Base-by-base conservation (phyloP, 2,888 invertebrate species). In the Lottia gigantea region DNA sequence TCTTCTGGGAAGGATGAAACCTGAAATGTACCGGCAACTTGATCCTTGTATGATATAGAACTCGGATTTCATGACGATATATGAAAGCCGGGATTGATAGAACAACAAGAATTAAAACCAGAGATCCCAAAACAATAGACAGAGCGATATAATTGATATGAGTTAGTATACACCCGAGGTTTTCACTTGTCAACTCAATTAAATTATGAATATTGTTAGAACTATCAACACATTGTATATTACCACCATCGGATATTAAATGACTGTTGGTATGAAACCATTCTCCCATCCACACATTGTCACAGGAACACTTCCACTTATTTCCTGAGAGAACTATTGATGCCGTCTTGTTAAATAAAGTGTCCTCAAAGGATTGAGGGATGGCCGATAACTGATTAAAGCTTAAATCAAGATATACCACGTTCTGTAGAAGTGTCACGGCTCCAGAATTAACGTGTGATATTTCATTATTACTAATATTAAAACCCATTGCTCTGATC, bases 231-330 rank as follows among this genome's bases (percentile, higher is more conserved):
- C 55, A 55, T 14, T 55, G 55, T 11, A 55, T 19, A 19, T 12
- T 23, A 55, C 55, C 23, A 55, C 55, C 7, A 11, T 55, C 55
- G 3, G 23, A 55, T 55, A 55, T 23, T 11, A 23, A 55, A 55
- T 55, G 4, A 23, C 23, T 55, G 12, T 55, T 55, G 19, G 19
- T 14, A 55, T 55, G 4, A 12, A 55, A 23, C 55, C 55, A 55
- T 55, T 55, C 19, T 19, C 23, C 23, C 55, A 55, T 55, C 55
- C 55, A 55, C 19, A 55, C 55, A 23, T 55, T 55, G 19, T 55
- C 55, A 55, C 55, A 55, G 14, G 55, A 55, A 55, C 55, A 55
- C 55, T 55, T 55, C 55, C 55, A 55, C 19, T 12, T 23, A 55
- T 55, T 55, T 19, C 55, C 55, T 23, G 55, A 19, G 55, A 55